Base-by-base conservation (phyloP, 2,797 vertebrate genomes). In the Parambassis ranga region DNA sequence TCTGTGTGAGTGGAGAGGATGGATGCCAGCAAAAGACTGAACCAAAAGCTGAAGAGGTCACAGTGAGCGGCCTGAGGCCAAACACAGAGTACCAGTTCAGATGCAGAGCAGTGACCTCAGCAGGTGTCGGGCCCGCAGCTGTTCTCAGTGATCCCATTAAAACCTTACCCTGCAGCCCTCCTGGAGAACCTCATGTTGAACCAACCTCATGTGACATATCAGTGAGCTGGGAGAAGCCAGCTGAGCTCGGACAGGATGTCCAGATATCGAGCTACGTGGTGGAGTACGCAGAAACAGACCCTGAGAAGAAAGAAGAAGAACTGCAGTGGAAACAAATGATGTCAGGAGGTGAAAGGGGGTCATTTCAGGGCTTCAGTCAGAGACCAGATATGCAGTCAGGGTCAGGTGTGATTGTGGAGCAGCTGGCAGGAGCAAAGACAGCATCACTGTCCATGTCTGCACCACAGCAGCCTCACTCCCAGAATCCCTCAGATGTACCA, bases 351-450 rank as follows among this genome's bases (percentile, higher is more conserved):
- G 56, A 82, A 1, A 37, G 10, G 6, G 0, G 0, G 23, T 60
- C 0, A 56, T 83, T 33, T 59, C 76, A 55, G 73, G 14, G 3
- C 73, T 85, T 52, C 53, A 53, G 26, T 5, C 31, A 10, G 48
- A 26, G 37, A 68, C 73, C 10, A 9, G 55, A 44, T 83, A 79
- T 49, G 27, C 24, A 1, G 50, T 83, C 30, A 73, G 63, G 33
- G 27, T 86, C 71, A 30, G 2, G n/a, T 73, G 78, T 75, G 78
- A 82, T 13, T 86, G 78, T 66, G 83, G 75, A n/a, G 41, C 0
- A 6, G 67, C 23, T 19, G 83, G 65, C 1, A 53, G 22, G 15
- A 81, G 78, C 68, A 80, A 71, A 1, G 59, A 58, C 33, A 79
- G 56, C 38, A 15, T 37, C 44, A 5, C 10, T 10, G 42, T 58